Percentiles rank a stretch among this genome's conserved stretches.
Evolutionary conservation across 2,888 invertebrate genomes (phyloP).

Genomic region (Meliscaeva auricollis): DNA sequence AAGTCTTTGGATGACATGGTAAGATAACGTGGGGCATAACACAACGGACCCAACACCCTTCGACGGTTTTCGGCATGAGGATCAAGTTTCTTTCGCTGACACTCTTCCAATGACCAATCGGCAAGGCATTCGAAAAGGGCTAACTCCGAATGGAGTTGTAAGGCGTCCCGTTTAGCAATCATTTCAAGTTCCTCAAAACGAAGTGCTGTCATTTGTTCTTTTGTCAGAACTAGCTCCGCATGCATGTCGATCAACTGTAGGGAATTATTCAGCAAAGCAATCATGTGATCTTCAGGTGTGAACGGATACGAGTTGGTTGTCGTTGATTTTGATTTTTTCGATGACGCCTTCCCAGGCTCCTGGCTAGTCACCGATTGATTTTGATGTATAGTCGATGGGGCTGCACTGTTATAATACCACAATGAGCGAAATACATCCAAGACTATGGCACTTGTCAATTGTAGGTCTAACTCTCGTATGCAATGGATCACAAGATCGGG

Average conservation of each 20-base stretch:
- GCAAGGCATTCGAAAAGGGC: slow-evolving; percentile 83
- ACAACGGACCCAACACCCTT: slow-evolving; percentile 83
- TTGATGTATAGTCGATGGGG: slow-evolving; percentile 80
- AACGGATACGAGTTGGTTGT: slow-evolving; percentile 81
- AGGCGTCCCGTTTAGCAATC: slow-evolving; percentile 82
- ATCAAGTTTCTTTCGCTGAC: slow-evolving; percentile 82
- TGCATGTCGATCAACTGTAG: slow-evolving; percentile 84
- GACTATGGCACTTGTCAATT: slow-evolving; percentile 82
- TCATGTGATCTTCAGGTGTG: slow-evolving; percentile 83
- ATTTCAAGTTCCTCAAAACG: slow-evolving; percentile 84
- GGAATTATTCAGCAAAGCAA: slow-evolving; percentile 83
- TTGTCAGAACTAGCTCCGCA: slow-evolving; percentile 82
- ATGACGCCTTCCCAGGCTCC: slow-evolving; percentile 58
- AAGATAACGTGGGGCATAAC: slow-evolving; percentile 82
- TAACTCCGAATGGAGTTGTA: slow-evolving; percentile 82
- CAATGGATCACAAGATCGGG: slow-evolving; percentile 84
- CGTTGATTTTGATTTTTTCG: slow-evolving; percentile 72
- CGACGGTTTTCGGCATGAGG: slow-evolving; percentile 82
- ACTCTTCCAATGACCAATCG: slow-evolving; percentile 83
- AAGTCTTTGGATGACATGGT: slow-evolving; percentile 81
- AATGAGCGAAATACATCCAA: slow-evolving; percentile 83
- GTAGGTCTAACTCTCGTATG: slow-evolving; percentile 83
- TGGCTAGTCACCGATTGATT: slow-evolving; percentile 61
- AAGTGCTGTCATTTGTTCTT: slow-evolving; percentile 81
- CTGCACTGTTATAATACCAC: slow-evolving; percentile 83